These are phyloP conservation scores for Symphodus melops DNA, from an alignment of 2,113 vertebrate genomes.

Conservation along the genomic window DNA sequence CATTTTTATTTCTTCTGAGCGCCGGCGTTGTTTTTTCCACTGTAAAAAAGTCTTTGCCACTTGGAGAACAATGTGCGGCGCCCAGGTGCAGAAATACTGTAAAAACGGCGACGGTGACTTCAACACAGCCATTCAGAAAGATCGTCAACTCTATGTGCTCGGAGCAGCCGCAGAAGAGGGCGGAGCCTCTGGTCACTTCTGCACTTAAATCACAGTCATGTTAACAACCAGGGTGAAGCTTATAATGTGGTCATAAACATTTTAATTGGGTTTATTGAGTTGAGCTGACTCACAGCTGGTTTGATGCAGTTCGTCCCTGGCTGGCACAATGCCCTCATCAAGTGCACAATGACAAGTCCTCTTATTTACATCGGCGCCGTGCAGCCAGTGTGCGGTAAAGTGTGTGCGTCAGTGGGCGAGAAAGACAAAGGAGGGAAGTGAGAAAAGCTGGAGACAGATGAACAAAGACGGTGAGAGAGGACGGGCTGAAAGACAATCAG, in stretches of 20 bases:
- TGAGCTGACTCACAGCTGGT: not conserved
- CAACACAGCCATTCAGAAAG: too few species aligned
- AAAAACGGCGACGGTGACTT: too few species aligned
- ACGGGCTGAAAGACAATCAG: not conserved
- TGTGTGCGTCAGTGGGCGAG: constrained; percentile 23
- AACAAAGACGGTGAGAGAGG: not conserved
- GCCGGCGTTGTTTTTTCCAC: too few species aligned
- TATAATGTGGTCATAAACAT: constrained; percentile 1
- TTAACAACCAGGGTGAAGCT: not conserved
- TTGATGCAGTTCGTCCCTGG: not conserved
- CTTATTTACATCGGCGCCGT: constrained; percentile 39
- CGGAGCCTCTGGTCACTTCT: too few species aligned
- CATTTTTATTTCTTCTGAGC: too few species aligned
- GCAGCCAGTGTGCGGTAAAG: not conserved
- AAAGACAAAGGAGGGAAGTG: constrained; percentile 28
- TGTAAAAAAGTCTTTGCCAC: too few species aligned
- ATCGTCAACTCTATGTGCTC: too few species aligned
- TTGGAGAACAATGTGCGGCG: too few species aligned
- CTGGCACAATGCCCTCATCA: constrained; percentile 34
- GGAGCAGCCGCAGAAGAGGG: too few species aligned
- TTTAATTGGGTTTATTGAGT: constrained; percentile 23
- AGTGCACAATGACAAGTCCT: constrained; percentile 25
- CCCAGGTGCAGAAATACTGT: too few species aligned
- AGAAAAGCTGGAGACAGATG: not conserved
- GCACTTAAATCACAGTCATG: too few species aligned